phyloP scores from a whole-genome alignment of 2,113 vertebrate species.

The Corvus hawaiiensis region DNA sequence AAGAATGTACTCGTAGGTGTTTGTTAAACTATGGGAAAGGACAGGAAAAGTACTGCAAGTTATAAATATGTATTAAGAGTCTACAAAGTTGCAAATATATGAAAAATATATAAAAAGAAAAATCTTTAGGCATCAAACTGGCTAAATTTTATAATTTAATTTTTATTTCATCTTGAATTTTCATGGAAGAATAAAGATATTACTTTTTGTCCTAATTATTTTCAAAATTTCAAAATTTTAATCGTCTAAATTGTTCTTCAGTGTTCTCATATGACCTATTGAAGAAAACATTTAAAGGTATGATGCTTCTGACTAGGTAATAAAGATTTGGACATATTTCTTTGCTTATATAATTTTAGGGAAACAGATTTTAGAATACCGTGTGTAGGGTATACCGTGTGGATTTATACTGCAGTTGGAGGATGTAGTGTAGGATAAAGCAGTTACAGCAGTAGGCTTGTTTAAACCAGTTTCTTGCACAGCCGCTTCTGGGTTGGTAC shows the following conservation, averaged over 20 bases:
- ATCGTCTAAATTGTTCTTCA: not conserved
- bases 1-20: not conserved
- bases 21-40: not conserved
- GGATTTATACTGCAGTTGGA: not conserved
- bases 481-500: not conserved
- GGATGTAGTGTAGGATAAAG: not conserved
- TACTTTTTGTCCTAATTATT: not conserved
- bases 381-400: not conserved
- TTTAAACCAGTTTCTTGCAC: not conserved
- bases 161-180: not conserved
- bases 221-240: not conserved
- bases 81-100: not conserved
- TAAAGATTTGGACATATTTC: not conserved
- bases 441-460: not conserved
- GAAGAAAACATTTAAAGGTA: not conserved
- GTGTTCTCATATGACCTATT: not conserved
- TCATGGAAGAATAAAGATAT: not conserved
- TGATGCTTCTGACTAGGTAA: not conserved
- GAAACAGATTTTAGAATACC: not conserved
- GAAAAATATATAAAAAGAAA: not conserved
- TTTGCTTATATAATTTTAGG: not conserved
- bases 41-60: not conserved
- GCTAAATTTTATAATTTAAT: not conserved
- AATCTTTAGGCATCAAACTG: not conserved
- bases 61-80: not conserved